A percentile compares a stretch with the other conserved stretches of the same genome.
Conservation (phyloP, 1,140 invertebrate genomes). For the Halictus rubicundus region DNA sequence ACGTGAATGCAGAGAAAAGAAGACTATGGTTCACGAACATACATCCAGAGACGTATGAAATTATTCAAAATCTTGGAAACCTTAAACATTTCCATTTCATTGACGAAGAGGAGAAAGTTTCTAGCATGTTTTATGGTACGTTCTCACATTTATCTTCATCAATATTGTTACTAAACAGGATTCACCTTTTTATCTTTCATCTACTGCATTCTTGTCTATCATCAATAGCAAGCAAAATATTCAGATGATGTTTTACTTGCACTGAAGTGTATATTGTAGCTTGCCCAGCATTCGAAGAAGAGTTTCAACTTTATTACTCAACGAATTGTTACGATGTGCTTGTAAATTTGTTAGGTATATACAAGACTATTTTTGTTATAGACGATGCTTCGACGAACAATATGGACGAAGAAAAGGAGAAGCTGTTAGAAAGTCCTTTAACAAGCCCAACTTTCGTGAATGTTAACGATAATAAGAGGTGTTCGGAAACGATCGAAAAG, state of each 20-base stretch:
- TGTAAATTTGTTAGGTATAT: background rate
- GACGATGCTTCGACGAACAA: background rate
- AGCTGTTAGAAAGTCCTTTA: background rate
- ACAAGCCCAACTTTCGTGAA: no score
- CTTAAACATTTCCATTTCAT: constrained; percentile 65
- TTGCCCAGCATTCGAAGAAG: no score
- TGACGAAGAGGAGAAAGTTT: constrained; percentile 64
- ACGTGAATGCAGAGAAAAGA: constrained; percentile 71
- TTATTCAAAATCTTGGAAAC: constrained; percentile 60
- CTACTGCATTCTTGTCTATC: no score
- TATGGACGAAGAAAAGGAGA: background rate
- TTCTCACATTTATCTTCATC: background rate
- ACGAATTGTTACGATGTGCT: no score
- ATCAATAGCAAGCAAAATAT: no score
- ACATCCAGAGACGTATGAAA: constrained; percentile 55
- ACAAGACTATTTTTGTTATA: background rate
- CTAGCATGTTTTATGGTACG: constrained; percentile 18
- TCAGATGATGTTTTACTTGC: no score
- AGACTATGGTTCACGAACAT: constrained; percentile 74
- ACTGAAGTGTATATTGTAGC: no score
- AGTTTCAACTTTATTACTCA: no score
- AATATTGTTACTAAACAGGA: background rate
- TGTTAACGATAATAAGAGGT: no score
- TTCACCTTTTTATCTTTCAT: background rate
- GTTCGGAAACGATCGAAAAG: no score